Evolutionary conservation across 2,113 vertebrate species (phyloP).

Genomic region (Chamaetylas fuelleborni): DNA sequence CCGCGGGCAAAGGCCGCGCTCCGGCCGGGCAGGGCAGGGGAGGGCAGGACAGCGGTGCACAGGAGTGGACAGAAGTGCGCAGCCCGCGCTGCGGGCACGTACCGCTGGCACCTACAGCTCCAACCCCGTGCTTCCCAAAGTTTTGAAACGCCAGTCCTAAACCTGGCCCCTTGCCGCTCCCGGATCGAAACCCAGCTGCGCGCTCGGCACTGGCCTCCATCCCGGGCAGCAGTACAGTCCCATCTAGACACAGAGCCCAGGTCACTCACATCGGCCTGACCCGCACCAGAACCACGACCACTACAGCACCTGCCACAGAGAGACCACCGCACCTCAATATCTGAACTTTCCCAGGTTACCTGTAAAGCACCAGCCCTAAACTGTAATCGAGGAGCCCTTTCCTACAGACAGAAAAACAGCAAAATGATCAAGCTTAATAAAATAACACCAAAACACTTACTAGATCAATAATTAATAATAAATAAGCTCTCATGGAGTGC

Average conservation of each 20-base stretch:
- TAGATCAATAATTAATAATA: not conserved
- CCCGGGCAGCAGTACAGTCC: not conserved
- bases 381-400: not conserved
- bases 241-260: rapidly evolving
- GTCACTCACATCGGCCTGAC: not conserved
- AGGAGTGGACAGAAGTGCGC: too few relatives aligned
- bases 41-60: not conserved
- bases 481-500: not conserved
- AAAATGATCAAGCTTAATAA: not conserved
- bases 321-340: rapidly evolving
- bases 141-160: not conserved
- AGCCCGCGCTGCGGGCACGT: not conserved
- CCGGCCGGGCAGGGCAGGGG: too few relatives aligned
- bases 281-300: rapidly evolving
- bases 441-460: not conserved
- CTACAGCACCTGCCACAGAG: not conserved
- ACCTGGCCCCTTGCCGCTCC: not conserved
- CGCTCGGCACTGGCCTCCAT: rapidly evolving
- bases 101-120: not conserved
- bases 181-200: not conserved
- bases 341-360: not conserved
- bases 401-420: not conserved
- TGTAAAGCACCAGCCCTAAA: not conserved
- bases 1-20: not conserved
- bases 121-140: not conserved